Evolutionary conservation across 2,888 invertebrate species (phyloP).

Genomic region (Sphaerophoria taeniata): DNA sequence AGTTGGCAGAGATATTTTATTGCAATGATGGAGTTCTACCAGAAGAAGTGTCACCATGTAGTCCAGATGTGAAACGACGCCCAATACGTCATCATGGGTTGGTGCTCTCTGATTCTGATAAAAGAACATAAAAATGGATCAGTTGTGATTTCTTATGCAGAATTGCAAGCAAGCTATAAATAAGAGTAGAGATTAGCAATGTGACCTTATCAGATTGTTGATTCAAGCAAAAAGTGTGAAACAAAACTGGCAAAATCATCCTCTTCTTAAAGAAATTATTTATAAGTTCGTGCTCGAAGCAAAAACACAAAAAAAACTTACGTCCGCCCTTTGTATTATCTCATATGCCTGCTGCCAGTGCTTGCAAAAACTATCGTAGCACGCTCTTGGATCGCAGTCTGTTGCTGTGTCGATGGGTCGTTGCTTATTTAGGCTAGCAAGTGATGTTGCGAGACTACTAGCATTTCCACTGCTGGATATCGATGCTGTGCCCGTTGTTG

Average conservation of each 20-base stretch:
- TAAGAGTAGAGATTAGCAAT: constrained; percentile 25
- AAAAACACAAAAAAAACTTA: constrained; percentile 60
- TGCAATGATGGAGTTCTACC: constrained; percentile 89
- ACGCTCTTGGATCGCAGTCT: constrained; percentile 93
- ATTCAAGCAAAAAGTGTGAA: constrained; percentile 13
- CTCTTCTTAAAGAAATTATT: constrained; percentile 16
- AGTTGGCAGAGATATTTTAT: constrained; percentile 81
- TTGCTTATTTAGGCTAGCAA: constrained; percentile 79
- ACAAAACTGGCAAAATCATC: constrained; percentile 13
- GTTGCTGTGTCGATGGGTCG: constrained; percentile 87
- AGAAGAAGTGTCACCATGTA: constrained; percentile 93
- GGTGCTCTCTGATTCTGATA: constrained; percentile 84
- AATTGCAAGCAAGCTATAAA: constrained; percentile 8
- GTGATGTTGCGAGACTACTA: constrained; percentile 53
- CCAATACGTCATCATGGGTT: constrained; percentile 93
- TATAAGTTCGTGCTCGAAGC: background rate
- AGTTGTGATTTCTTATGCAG: background rate
- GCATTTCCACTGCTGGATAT: constrained; percentile 83
- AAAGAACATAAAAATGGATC: constrained; percentile 55
- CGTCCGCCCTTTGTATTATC: constrained; percentile 89
- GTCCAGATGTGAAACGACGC: constrained; percentile 95
- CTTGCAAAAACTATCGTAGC: constrained; percentile 95
- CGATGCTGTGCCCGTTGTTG: constrained; percentile 76
- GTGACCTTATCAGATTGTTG: constrained; percentile 11
- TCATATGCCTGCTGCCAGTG: constrained; percentile 97